A percentile compares a stretch with the other conserved stretches of the same genome.
phyloP scores from a whole-genome alignment of 2,888 invertebrate genomes.

The Erpobdella octoculata region DNA sequence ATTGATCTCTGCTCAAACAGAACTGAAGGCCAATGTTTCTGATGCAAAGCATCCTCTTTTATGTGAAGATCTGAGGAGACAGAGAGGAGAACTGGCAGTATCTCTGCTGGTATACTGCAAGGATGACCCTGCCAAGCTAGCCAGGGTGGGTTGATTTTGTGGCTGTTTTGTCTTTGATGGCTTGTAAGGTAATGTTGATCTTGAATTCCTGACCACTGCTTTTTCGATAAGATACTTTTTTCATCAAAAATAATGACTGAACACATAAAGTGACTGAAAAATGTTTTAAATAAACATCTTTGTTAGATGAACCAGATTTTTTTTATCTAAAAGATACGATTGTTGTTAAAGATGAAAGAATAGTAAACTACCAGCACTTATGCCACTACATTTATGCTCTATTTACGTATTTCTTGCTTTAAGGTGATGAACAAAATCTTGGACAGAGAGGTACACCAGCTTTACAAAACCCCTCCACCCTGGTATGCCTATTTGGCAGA shows the following conservation, averaged over 20 bases:
- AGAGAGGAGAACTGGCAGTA: constrained; percentile 82
- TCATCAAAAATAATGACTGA: no score
- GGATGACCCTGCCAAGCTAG: constrained; percentile 83
- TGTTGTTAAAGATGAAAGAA: background rate
- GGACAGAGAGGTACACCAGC: constrained; percentile 79
- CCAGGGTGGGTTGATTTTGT: constrained; percentile 58
- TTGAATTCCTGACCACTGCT: no score
- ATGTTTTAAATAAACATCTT: no score
- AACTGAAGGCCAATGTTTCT: constrained; percentile 87
- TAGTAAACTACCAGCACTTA: background rate
- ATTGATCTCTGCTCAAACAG: constrained; percentile 47
- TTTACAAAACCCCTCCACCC: constrained; percentile 75
- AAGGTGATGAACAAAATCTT: constrained; percentile 88
- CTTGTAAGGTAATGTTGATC: background rate
- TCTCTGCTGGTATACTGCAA: constrained; percentile 85
- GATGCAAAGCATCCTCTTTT: constrained; percentile 94
- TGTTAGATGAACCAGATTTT: no score
- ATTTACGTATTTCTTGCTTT: no score
- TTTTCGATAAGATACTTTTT: no score
- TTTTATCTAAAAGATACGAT: no score
- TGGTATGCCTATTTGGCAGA: constrained; percentile 59
- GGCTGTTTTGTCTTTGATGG: no score
- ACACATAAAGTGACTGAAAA: no score
- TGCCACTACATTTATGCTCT: constrained; percentile 29
- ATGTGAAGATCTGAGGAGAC: constrained; percentile 87